Evolutionary conservation across 2,113 vertebrate species (phyloP).

Genomic region (Eupsittula cactorum): DNA sequence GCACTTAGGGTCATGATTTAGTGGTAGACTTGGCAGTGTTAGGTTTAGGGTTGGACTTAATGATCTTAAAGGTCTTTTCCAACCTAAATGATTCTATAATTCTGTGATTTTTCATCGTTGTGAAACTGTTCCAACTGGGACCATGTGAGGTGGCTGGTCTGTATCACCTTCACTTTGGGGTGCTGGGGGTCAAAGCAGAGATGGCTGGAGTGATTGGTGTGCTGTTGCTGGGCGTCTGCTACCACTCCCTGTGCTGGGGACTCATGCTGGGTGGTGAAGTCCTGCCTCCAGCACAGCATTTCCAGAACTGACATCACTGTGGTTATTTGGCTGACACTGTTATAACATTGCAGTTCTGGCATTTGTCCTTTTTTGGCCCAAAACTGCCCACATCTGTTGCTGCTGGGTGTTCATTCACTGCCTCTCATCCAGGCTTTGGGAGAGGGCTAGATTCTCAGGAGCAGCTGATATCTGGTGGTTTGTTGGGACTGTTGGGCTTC

Average conservation of each 20-base stretch:
- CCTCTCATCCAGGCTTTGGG: neutral
- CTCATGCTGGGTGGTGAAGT: neutral
- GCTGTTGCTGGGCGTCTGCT: neutral
- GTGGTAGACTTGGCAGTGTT: neutral
- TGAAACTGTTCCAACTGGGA: neutral
- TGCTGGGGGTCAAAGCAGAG: neutral
- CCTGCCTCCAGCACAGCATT: neutral
- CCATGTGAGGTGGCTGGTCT: fast-evolving
- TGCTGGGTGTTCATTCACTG: neutral
- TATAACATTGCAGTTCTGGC: neutral
- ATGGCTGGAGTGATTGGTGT: fast-evolving
- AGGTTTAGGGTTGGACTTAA: neutral
- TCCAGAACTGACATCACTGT: neutral
- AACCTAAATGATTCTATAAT: neutral
- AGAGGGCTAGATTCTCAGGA: neutral
- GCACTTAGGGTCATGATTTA: fast-evolving
- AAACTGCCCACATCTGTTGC: neutral
- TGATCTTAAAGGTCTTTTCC: neutral
- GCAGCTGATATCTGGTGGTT: neutral
- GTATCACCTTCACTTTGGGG: fast-evolving
- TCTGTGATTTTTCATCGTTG: neutral
- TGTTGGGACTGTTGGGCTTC: neutral
- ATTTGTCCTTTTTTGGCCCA: neutral
- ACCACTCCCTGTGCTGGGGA: fast-evolving
- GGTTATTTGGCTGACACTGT: neutral